Conservation (phyloP, 2,888 invertebrate genomes). For the Thecophora atra region DNA sequence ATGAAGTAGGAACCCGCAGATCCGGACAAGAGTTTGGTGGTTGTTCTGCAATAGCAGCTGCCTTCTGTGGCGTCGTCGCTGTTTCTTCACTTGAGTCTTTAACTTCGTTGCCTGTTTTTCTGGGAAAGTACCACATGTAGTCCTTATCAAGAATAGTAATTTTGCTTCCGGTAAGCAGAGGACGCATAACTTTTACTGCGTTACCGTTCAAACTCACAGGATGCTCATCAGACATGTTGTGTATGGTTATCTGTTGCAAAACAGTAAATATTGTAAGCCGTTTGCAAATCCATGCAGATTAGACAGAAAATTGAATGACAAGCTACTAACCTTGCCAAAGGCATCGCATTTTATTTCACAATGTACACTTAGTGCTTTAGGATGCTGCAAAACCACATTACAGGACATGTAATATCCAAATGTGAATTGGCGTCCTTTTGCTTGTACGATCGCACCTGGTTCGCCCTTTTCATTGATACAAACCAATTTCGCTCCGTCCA, state of each 20-base stretch:
- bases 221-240: slow-evolving; percentile 54
- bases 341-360: slow-evolving; percentile 63
- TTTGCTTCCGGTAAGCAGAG: slow-evolving; percentile 54
- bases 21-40: slow-evolving; percentile 59
- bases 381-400: slow-evolving; percentile 56
- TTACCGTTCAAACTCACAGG: slow-evolving; percentile 57
- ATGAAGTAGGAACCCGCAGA: slow-evolving; percentile 48
- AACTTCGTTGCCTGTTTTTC: slow-evolving; percentile 36
- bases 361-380: slow-evolving; percentile 54
- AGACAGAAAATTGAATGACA: background rate
- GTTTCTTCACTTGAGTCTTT: slow-evolving; percentile 36
- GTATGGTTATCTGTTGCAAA: slow-evolving; percentile 56
- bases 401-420: slow-evolving; percentile 59
- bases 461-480: slow-evolving; percentile 49
- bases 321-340: slow-evolving; percentile 61
- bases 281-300: too few species aligned
- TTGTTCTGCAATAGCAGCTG: slow-evolving; percentile 47
- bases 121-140: slow-evolving; percentile 58
- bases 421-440: slow-evolving; percentile 59
- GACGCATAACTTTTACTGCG: slow-evolving; percentile 52
- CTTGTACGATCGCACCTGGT: slow-evolving; percentile 42
- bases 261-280: background rate
- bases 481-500: slow-evolving; percentile 59
- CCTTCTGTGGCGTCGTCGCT: slow-evolving; percentile 47
- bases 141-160: slow-evolving; percentile 57